Conservation (phyloP, 2,888 invertebrate genomes). For the Cantharis nigra region DNA sequence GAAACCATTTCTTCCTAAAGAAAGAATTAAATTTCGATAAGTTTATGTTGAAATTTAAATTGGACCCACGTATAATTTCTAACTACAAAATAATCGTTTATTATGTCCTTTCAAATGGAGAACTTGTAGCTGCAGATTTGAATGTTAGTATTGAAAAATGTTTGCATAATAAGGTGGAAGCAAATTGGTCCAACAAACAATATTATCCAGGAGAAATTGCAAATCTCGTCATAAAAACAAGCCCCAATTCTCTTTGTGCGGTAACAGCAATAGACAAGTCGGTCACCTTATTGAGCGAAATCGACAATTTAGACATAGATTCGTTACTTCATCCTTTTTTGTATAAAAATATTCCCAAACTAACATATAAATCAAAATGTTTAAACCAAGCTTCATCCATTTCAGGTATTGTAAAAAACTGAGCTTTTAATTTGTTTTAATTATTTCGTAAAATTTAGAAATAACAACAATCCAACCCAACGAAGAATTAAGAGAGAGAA, state of each 20-base stretch:
- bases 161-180: slow-evolving; percentile 59
- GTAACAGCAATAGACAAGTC: slow-evolving; percentile 64
- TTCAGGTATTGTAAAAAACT: neutral
- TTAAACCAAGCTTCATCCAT: neutral
- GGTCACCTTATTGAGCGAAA: slow-evolving; percentile 53
- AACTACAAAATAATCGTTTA: slow-evolving; percentile 61
- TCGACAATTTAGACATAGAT: slow-evolving; percentile 36
- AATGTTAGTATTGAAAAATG: slow-evolving; percentile 61
- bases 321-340: slow-evolving; percentile 41
- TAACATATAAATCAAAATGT: slow-evolving; percentile 36
- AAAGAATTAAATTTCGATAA: slow-evolving; percentile 44
- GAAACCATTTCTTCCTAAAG: slow-evolving; percentile 42
- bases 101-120: slow-evolving; percentile 60
- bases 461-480: neutral
- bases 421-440: neutral
- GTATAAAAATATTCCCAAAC: slow-evolving; percentile 36
- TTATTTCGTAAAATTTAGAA: slow-evolving; percentile 28
- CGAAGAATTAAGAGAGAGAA: neutral
- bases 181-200: slow-evolving; percentile 56
- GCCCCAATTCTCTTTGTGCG: slow-evolving; percentile 62
- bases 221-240: slow-evolving; percentile 57
- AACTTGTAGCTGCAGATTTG: slow-evolving; percentile 61
- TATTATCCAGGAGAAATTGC: slow-evolving; percentile 59
- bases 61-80: slow-evolving; percentile 57
- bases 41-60: slow-evolving; percentile 56